These are phyloP conservation scores for Stichopus horrens DNA, from an alignment of 53 echinoderm and acorn worm species.

Conservation along the genomic window DNA sequence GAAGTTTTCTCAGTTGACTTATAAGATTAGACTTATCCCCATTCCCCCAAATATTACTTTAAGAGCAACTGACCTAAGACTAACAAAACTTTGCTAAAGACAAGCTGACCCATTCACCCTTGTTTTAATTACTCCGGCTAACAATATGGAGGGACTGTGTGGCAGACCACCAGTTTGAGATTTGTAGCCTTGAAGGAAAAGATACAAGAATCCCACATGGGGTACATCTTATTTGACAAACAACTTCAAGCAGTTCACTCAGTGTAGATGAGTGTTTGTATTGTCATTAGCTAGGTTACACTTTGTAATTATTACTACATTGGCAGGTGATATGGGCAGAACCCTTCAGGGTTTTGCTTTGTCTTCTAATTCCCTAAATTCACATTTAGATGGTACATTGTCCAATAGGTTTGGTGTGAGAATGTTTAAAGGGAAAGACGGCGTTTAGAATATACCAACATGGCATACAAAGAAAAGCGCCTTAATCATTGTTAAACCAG, in stretches of 20 bases:
- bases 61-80: neutral
- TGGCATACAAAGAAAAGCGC: no score
- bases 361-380: no score
- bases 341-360: no score
- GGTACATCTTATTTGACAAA: neutral
- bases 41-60: constrained; percentile 12
- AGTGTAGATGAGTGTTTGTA: neutral
- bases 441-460: no score
- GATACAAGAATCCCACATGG: neutral
- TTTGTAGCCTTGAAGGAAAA: neutral
- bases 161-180: neutral
- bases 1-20: constrained; percentile 17
- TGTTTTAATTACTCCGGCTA: neutral
- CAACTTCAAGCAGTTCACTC: neutral
- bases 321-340: no score
- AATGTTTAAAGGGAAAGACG: no score
- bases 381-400: no score
- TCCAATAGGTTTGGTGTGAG: no score
- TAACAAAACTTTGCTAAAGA: neutral
- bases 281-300: neutral
- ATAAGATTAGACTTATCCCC: constrained; percentile 24
- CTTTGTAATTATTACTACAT: no score
- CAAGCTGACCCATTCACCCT: neutral
- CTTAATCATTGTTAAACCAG: no score
- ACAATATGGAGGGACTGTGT: no score